Base-by-base conservation (phyloP, 2,888 invertebrate genomes). In the Volucella inflata region DNA sequence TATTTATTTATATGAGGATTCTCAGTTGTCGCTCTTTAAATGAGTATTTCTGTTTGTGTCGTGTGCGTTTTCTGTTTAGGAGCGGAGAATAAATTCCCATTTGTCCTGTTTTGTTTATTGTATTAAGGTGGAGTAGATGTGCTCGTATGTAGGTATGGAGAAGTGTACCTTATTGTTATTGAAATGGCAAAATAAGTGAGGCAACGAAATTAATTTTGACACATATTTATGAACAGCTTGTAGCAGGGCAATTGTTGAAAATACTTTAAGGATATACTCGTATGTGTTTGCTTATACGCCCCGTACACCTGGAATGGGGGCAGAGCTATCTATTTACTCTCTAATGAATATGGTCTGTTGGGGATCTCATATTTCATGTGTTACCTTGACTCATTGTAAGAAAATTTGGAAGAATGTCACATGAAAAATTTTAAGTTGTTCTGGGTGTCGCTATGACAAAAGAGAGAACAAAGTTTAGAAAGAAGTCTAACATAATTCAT, bases 1-100 rank as follows among this genome's bases (percentile, higher is more conserved):
- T 84, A 57, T 84, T 84, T 84, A 74, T 84, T 84, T 84, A 79
- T 64, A 30, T 30, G 30, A 6, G 30, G 30, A 30, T 30, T 30
- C 30, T 30, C 30, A 30, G 30, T 30, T 30, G 4, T 30, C 30
- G 30, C 30, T 30, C 30, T 30, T 30, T 30, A 30, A 30, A 30
- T 30, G 30, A 30, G 30, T 30, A 30, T 30, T 30, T 30, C 30
- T 30, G 30, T 30, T 30, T 6, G 30, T 30, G 30, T 30, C 30
- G 6, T 30, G 30, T 30, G 30, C 30, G 57, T 74, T 68, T 60
- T 60, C 64, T 64, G 14, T 16, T 78, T 64, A 51, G 40, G 51
- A 38, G 42, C 12, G 78, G 51, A 38, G 65, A 64, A 74, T 75
- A 75, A 75, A 75, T 79, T 75, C 68, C 59, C 60, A 79, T 75